Percentiles rank a stretch among this genome's conserved stretches.
Conservation (phyloP, 2,113 vertebrate species). For the Eidolon helvum region DNA sequence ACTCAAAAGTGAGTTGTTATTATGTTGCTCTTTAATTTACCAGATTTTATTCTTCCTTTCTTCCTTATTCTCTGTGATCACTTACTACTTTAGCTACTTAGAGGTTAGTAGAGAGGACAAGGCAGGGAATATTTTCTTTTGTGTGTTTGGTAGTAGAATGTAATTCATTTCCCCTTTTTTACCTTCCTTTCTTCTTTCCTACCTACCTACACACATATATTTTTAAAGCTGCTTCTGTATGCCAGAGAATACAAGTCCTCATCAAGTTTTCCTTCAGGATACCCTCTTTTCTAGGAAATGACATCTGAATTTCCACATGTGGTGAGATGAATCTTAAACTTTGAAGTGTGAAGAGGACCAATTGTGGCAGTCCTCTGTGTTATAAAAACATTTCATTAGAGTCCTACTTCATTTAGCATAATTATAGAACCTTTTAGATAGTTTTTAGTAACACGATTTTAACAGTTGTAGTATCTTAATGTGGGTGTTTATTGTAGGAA, state of each 20-base stretch:
- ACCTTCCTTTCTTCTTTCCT: neutral
- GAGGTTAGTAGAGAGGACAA: neutral
- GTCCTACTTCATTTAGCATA: neutral
- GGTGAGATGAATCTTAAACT: neutral
- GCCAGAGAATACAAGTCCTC: neutral
- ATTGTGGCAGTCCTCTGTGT: neutral
- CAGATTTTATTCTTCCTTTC: neutral
- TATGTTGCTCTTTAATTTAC: neutral
- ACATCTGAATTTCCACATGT: neutral
- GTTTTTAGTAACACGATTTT: slow-evolving; percentile 25
- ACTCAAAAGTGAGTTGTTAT: neutral
- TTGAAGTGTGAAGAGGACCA: neutral
- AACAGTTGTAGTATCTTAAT: neutral
- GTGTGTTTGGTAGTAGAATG: neutral
- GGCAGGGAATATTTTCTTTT: neutral
- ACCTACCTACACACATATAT: neutral
- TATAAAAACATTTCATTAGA: neutral
- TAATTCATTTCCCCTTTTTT: neutral
- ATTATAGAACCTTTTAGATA: neutral
- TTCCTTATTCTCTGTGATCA: neutral
- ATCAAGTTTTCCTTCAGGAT: neutral
- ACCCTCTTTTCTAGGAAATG: neutral
- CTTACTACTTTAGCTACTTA: neutral
- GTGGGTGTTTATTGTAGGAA: neutral
- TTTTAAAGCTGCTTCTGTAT: neutral